Conservation (phyloP, 1,140 invertebrate species). For the Lepidurus packardi region DNA sequence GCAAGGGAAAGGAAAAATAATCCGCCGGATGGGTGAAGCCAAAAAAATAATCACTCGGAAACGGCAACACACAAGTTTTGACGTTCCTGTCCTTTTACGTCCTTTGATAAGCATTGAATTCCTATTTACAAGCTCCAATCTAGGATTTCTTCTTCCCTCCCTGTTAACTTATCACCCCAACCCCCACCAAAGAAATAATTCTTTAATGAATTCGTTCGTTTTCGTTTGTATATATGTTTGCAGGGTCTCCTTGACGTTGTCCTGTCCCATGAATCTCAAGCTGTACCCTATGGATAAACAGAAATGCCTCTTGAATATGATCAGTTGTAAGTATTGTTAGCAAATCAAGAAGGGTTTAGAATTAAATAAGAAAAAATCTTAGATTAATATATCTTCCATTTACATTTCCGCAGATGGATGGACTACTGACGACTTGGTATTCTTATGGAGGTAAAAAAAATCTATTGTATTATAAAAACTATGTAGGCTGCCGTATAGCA, state of each 20-base stretch:
- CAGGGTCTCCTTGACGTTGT: slow-evolving; percentile 85
- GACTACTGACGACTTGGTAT: slow-evolving; percentile 67
- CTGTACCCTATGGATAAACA: slow-evolving; percentile 90
- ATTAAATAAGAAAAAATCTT: neutral
- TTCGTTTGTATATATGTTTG: slow-evolving; percentile 40
- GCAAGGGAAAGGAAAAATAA: slow-evolving; percentile 3
- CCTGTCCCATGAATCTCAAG: slow-evolving; percentile 94
- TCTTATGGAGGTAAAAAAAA: slow-evolving; percentile 30
- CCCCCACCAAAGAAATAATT: neutral
- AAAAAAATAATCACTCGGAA: neutral
- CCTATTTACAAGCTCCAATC: neutral
- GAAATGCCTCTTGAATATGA: slow-evolving; percentile 85
- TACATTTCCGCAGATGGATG: slow-evolving; percentile 66
- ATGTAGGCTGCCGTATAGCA: too few species aligned
- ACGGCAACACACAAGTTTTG: neutral
- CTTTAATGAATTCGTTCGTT: neutral
- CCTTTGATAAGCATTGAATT: slow-evolving; percentile 2
- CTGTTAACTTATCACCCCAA: slow-evolving; percentile 8
- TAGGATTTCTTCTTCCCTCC: slow-evolving; percentile 24
- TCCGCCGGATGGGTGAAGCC: neutral
- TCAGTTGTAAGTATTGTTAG: slow-evolving; percentile 74
- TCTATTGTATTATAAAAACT: neutral
- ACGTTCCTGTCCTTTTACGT: neutral
- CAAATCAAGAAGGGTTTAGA: neutral
- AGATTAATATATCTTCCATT: neutral